phyloP scores from a whole-genome alignment of 1,140 invertebrate species.

The Philotrypesis tridentata region DNA sequence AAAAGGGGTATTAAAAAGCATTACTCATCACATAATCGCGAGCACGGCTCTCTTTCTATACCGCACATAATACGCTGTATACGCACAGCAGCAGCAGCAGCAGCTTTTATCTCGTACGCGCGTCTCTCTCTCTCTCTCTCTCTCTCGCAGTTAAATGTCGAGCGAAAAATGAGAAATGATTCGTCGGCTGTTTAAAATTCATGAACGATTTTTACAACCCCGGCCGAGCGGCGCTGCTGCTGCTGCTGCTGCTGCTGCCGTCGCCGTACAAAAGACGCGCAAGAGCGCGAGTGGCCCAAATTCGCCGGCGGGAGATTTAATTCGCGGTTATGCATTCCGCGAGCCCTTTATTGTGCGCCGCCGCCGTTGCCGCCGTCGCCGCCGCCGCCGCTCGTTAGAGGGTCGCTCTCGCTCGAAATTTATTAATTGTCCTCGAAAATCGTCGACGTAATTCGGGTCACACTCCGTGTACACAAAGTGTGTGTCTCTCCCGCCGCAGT shows the following conservation, averaged over 20 bases:
- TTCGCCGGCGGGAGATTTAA: conserved; percentile 52
- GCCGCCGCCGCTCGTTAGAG: conserved; percentile 45
- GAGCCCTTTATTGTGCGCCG: not conserved
- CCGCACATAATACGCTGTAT: not conserved
- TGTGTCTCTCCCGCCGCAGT: too few relatives aligned
- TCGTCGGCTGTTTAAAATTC: conserved; percentile 72
- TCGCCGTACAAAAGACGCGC: conserved; percentile 50
- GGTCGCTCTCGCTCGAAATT: conserved; percentile 56
- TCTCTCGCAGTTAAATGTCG: conserved; percentile 57
- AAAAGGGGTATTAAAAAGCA: conserved; percentile 73
- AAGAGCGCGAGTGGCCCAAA: conserved; percentile 55
- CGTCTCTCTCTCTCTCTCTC: conserved; percentile 29
- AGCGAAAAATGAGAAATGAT: conserved; percentile 73
- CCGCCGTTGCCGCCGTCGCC: too few relatives aligned
- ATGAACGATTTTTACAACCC: conserved; percentile 69
- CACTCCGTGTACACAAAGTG: not conserved
- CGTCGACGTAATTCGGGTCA: conserved; percentile 10
- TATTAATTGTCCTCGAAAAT: conserved; percentile 64
- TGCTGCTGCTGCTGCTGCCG: too few relatives aligned
- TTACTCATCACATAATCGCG: conserved; percentile 74
- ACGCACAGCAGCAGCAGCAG: not conserved
- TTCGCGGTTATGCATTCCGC: conserved; percentile 17
- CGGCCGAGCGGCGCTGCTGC: conserved; percentile 47
- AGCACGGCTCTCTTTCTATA: conserved; percentile 4
- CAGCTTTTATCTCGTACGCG: not conserved